Evolutionary conservation across 2,888 invertebrate genomes (phyloP), one percentile per base, ranked within the genome.

Genomic region (Ornithoptera priamus): DNA sequence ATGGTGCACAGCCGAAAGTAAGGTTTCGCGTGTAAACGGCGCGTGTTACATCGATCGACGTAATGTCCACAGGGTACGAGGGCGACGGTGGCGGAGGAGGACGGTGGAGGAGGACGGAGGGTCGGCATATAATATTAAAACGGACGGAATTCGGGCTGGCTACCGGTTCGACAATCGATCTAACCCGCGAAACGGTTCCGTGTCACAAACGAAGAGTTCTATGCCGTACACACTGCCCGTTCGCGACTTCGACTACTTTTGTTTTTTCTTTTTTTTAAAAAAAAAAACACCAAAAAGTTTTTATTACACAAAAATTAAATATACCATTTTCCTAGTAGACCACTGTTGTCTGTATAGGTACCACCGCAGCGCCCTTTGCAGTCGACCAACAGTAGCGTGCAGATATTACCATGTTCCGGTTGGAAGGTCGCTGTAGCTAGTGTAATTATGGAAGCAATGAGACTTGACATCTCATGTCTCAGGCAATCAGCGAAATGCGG

Each of bases 101-200:
- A 15, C 69, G 17, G 50, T 17, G 18, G 50, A 69, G 17, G 50
- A 20, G 18, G 50, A 69, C 3, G 59, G 30, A 36, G 74, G 69
- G 74, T 75, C 18, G 2, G 50, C 18, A 50, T 75, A 77, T 75
- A 79, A 77, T 79, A 79, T 77, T 79, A 71, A 78, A 69, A 71
- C 56, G 66, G 62, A 18, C 62, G 72, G 73, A 75, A 75, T 79
- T 79, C 73, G 76, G 75, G 68, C 73, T 50, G 73, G 61, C 61
- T 42, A 69, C 73, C 59, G 75, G 61, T 61, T 61, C 57, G 65
- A 65, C 71, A 75, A 76, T 76, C 73, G 72, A 74, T 74, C 42
- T 6, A 24, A 4, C 24, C n/a, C 56, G 62, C 39, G 65, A 67
- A 70, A 68, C 67, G 22, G n/a, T 53, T n/a, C 60, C 64, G 58